Conservation (phyloP, 64 coral and sea anemone genomes). For the Platygyra sinensis region DNA sequence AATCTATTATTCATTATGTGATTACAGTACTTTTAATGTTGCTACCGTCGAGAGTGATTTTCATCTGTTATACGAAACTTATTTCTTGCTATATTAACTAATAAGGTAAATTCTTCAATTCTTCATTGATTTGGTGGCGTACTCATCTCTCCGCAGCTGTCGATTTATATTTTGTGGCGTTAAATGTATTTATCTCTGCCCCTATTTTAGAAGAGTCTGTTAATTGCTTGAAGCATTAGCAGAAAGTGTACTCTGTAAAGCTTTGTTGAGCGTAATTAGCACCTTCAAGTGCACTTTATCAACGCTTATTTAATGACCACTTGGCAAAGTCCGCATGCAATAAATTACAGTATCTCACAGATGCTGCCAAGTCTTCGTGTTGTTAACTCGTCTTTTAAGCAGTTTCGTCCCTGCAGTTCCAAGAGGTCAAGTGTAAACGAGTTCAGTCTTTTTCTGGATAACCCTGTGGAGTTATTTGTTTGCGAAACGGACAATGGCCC, state of each 20-base stretch:
- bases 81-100: too few species aligned
- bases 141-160: too few species aligned
- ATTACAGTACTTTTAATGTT: not conserved
- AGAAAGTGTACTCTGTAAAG: conserved; percentile 13
- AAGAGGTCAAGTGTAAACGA: not conserved
- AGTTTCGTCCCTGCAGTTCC: not conserved
- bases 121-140: not conserved
- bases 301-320: conserved; percentile 9
- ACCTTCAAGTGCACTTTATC: not conserved
- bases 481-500: conserved; percentile 21
- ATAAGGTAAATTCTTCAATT: too few species aligned
- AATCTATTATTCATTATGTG: not conserved
- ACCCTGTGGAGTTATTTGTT: conserved; percentile 19
- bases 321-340: not conserved
- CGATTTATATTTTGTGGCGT: not conserved
- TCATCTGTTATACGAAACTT: not conserved
- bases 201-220: not conserved
- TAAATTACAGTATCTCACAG: not conserved
- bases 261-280: conserved; percentile 20
- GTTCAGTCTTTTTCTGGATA: not conserved
- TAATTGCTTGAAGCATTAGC: conserved; percentile 44
- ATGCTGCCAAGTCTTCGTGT: not conserved
- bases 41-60: not conserved
- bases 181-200: not conserved
- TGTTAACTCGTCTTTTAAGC: not conserved